Evolutionary conservation across 1,140 invertebrate genomes (phyloP).

Genomic region (Hycleus cichorii): DNA sequence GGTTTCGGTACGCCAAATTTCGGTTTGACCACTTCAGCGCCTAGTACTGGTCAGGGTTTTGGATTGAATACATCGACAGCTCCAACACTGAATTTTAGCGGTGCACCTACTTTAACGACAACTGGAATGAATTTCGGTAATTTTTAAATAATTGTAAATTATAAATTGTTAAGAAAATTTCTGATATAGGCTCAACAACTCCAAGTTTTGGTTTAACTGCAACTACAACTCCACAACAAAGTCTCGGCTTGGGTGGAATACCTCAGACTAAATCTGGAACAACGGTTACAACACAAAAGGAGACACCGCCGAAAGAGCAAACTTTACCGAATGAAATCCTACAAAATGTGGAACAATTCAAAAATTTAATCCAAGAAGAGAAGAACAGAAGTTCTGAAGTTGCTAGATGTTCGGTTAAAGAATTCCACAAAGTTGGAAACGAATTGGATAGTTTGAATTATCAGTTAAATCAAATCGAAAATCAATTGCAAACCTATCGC

Average conservation of each 20-base stretch:
- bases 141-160: neutral
- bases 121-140: neutral
- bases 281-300: conserved; percentile 45
- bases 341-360: conserved; percentile 50
- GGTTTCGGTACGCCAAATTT: conserved; percentile 11
- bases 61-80: conserved; percentile 21
- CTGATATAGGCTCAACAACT: neutral
- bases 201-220: conserved; percentile 16
- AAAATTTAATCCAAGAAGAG: conserved; percentile 75
- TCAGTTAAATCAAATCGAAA: conserved; percentile 46
- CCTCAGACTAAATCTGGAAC: conserved; percentile 46
- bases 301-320: conserved; percentile 60
- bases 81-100: conserved; percentile 22
- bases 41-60: conserved; percentile 25
- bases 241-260: conserved; percentile 56
- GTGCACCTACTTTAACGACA: conserved; percentile 2
- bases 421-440: conserved; percentile 34
- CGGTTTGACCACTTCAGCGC: conserved; percentile 17
- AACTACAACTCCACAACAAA: conserved; percentile 34
- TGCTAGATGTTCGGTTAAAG: conserved; percentile 48
- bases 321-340: conserved; percentile 60
- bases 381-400: conserved; percentile 76
- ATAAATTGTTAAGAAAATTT: neutral
- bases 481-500: conserved; percentile 54
- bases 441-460: conserved; percentile 37